Evolutionary conservation across 2,888 invertebrate genomes (phyloP).

Genomic region (Xestia sexstrigata): DNA sequence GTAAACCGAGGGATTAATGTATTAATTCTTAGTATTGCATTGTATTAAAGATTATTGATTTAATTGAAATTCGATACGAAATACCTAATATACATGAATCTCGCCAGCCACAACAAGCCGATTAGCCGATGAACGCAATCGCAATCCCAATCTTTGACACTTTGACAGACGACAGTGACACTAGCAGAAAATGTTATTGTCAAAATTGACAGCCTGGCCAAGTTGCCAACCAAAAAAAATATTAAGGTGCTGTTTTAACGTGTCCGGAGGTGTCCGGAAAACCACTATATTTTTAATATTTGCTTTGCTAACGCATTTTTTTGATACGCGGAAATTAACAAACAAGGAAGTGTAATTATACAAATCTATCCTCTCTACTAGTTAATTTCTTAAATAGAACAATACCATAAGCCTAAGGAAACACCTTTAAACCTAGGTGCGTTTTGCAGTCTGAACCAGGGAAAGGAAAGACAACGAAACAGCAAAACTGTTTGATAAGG

Average conservation of each 20-base stretch:
- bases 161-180: slow-evolving; percentile 8
- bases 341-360: neutral
- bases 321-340: neutral
- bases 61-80: neutral
- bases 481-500: too few relatives aligned
- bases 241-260: neutral
- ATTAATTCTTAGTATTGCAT: neutral
- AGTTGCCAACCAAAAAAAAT: neutral
- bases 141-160: too few relatives aligned
- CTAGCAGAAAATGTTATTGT: neutral
- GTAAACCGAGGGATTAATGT: neutral
- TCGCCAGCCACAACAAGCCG: too few relatives aligned
- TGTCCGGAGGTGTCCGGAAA: neutral
- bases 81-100: too few relatives aligned
- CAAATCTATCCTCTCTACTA: neutral
- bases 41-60: neutral
- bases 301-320: neutral
- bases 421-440: too few relatives aligned
- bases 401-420: too few relatives aligned
- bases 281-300: neutral
- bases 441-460: too few relatives aligned
- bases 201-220: neutral
- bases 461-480: too few relatives aligned
- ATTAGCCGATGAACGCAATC: neutral
- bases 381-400: neutral